These are phyloP conservation scores for Syrrhaptes paradoxus DNA, from an alignment of 2,113 vertebrate genomes.

Conservation along the genomic window DNA sequence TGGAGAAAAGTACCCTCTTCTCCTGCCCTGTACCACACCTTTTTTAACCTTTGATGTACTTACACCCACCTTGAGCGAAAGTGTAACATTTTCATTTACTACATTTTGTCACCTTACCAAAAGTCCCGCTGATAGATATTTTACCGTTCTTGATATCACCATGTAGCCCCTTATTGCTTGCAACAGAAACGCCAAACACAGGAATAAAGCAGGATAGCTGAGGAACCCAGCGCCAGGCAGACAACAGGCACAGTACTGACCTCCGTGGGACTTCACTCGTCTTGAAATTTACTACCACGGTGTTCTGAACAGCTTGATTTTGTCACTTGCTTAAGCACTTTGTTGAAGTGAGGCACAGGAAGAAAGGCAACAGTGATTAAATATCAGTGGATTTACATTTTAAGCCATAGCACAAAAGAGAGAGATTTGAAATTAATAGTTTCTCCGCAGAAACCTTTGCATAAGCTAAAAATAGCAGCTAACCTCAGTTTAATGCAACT, in stretches of 20 bases:
- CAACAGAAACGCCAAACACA: background rate
- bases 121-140: rapidly evolving
- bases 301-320: background rate
- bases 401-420: background rate
- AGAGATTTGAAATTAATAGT: background rate
- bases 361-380: background rate
- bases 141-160: background rate
- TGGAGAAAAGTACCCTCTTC: background rate
- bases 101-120: background rate
- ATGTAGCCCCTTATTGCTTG: rapidly evolving
- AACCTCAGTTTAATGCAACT: background rate
- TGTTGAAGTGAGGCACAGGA: background rate
- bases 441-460: background rate
- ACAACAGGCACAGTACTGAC: background rate
- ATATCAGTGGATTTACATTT: background rate
- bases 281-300: background rate
- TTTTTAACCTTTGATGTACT: background rate
- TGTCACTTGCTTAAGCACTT: background rate
- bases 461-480: background rate
- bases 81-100: background rate
- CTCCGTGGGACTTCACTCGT: background rate
- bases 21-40: background rate
- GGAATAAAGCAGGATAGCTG: background rate
- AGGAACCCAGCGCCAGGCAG: background rate
- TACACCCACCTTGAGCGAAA: background rate